Base-by-base conservation (phyloP, 92 coral and sea anemone genomes). In the Bergia puertoricense region DNA sequence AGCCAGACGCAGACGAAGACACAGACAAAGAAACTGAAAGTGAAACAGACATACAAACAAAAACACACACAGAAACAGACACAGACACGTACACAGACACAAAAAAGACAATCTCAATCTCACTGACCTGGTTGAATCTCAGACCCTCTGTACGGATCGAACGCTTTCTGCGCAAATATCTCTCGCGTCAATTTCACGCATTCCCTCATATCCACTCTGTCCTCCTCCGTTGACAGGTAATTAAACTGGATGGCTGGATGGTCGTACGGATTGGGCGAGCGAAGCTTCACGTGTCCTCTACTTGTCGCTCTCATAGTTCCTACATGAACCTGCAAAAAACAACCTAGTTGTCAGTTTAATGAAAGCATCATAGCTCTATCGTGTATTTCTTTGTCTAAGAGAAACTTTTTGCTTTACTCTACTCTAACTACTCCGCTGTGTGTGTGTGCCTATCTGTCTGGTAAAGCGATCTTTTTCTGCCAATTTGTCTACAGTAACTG, bases 101-200 rank as follows among this genome's bases (percentile, higher is more conserved):
- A 48, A 48, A 48, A 4, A 6, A 2, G 13, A 0, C 39, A 66
- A 30, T 30, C 0, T 8, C 67, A 51, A 8, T 8, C 15, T 48
- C 2, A 89, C 46, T 67, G 51, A 94, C 98, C 98, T 90, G 98
- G 98, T 67, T 86, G 88, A 77, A 95, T 89, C 65, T 95, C 98
- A 62, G 91, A 71, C 45, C 98, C 98, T 46, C 95, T 66, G 79
- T 82, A 95, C 8, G 96, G 95, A 48, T 93, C 96, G 73, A 95
- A 95, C 15, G 98, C 96, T 77, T 95, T 93, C 87, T 95, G 98
- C 7, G 76, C 83, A 74, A 95, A 91, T 59, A 95, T 77, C 69
- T 95, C 93, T n/a, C 96, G 88, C 44, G 96, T 79, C 6, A 93
- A 91, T 88, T 86, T 85, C 42, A 95, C 86, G 15, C 90, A 85